Conservation (phyloP, 2,113 vertebrate genomes). For the Solea senegalensis region DNA sequence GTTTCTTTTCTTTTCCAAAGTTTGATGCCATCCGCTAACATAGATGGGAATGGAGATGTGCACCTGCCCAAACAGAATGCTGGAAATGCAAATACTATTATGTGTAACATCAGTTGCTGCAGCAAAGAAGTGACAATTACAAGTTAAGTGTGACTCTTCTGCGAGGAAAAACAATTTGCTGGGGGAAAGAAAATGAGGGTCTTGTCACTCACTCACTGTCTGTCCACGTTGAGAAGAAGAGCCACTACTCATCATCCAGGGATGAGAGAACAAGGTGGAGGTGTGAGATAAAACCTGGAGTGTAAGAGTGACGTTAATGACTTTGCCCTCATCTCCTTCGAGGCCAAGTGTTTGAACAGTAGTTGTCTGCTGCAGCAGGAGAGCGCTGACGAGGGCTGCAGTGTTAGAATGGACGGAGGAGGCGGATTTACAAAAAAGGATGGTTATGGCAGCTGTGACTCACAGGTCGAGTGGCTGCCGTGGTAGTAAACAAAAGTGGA, state of each 20-base stretch:
- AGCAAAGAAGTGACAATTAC: slow-evolving; percentile 1
- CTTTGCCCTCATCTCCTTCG: slow-evolving; percentile 26
- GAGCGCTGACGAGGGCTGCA: background rate
- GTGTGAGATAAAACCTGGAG: background rate
- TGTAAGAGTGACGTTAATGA: slow-evolving; percentile 43
- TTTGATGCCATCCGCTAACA: too few species aligned
- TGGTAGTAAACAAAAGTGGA: slow-evolving; percentile 67
- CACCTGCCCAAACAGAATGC: background rate
- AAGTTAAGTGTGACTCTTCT: slow-evolving; percentile 15
- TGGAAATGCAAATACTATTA: background rate
- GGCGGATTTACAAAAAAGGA: background rate
- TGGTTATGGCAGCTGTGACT: slow-evolving; percentile 47
- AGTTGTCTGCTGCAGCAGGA: background rate
- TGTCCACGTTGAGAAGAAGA: background rate
- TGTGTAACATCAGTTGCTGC: background rate
- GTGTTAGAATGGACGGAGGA: slow-evolving; percentile 27
- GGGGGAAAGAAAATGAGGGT: background rate
- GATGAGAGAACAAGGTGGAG: slow-evolving; percentile 3
- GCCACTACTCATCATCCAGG: slow-evolving; percentile 14
- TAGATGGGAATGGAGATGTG: too few species aligned
- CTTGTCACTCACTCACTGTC: slow-evolving; percentile 21
- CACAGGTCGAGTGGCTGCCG: slow-evolving; percentile 28
- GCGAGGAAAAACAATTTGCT: slow-evolving; percentile 1
- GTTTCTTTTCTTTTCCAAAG: background rate
- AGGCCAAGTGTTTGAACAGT: slow-evolving; percentile 45